Percentiles rank a stretch among this genome's conserved stretches.
Conservation (phyloP, 1,140 invertebrate genomes). For the Phortica variegata region DNA sequence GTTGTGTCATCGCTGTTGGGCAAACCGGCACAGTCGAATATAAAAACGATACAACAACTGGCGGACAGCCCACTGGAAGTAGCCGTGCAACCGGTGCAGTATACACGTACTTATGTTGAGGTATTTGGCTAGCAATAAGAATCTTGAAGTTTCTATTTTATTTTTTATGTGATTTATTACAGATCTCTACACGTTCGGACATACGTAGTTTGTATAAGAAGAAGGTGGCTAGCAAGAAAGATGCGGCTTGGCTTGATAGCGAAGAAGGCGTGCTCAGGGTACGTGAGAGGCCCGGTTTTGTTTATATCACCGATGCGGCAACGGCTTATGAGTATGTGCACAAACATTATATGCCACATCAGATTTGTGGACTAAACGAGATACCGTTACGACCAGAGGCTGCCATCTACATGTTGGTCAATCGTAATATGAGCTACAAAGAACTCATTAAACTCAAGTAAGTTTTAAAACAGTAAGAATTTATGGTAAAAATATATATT, state of each 20-base stretch:
- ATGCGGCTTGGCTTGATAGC: slow-evolving; percentile 26
- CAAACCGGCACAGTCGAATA: slow-evolving; percentile 34
- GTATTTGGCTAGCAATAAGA: slow-evolving; percentile 1
- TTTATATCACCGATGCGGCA: slow-evolving; percentile 37
- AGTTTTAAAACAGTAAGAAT: neutral
- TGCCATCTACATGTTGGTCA: slow-evolving; percentile 12
- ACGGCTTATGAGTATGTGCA: slow-evolving; percentile 33
- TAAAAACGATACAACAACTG: slow-evolving; percentile 40
- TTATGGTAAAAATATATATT: no score
- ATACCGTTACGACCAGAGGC: slow-evolving; percentile 33
- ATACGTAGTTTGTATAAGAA: slow-evolving; percentile 30
- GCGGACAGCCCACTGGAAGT: slow-evolving; percentile 48
- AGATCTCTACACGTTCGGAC: slow-evolving; percentile 17
- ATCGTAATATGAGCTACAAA: slow-evolving; percentile 31
- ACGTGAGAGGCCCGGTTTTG: slow-evolving; percentile 34
- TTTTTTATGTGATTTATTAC: neutral
- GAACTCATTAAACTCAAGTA: slow-evolving; percentile 36
- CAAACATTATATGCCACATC: slow-evolving; percentile 35
- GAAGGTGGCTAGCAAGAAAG: slow-evolving; percentile 26
- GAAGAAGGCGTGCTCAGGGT: slow-evolving; percentile 33
- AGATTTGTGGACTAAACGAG: slow-evolving; percentile 49
- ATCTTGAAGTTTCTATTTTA: neutral
- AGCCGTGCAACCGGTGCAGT: slow-evolving; percentile 30
- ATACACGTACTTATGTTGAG: slow-evolving; percentile 32
- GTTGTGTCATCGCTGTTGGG: slow-evolving; percentile 45